Percentiles rank a stretch among this genome's conserved stretches.
Evolutionary conservation across 2,113 vertebrate genomes (phyloP).

Genomic region (Aramus guarauna): DNA sequence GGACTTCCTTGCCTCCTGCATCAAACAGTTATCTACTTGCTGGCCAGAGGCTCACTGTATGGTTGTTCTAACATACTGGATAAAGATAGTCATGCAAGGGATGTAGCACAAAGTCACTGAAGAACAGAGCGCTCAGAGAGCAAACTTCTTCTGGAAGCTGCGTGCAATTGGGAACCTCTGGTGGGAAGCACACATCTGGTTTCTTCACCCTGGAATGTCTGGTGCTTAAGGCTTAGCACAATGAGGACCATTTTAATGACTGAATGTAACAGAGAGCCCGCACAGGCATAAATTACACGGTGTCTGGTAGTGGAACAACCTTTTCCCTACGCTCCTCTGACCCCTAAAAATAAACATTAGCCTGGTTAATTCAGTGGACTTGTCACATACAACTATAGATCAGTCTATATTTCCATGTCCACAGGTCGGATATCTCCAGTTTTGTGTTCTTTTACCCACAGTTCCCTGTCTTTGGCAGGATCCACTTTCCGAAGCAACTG

Average conservation of each 20-base stretch:
- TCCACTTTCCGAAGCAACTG: conserved; percentile 94
- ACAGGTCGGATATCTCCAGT: conserved; percentile 92
- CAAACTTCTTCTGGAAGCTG: conserved; percentile 59
- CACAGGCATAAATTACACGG: conserved; percentile 64
- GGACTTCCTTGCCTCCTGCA: conserved; percentile 36
- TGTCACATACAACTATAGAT: not conserved
- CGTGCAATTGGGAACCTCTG: conserved; percentile 39
- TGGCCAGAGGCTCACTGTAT: conserved; percentile 38
- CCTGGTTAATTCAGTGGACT: conserved; percentile 34
- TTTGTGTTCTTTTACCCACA: conserved; percentile 96
- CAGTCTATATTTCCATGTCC: conserved; percentile 90
- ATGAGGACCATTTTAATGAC: conserved; percentile 55
- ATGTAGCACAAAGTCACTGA: conserved; percentile 57
- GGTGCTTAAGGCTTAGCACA: conserved; percentile 69
- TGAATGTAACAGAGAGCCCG: conserved; percentile 47
- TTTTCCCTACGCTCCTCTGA: conserved; percentile 29
- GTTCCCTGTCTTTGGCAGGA: conserved; percentile 90
- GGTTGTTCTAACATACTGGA: not conserved
- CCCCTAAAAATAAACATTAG: not conserved
- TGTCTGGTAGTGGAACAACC: conserved; percentile 36
- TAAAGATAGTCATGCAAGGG: conserved; percentile 61
- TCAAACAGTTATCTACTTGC: not conserved
- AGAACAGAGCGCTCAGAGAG: conserved; percentile 43
- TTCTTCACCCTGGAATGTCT: conserved; percentile 65
- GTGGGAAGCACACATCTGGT: conserved; percentile 42